These are phyloP conservation scores for Eufriesea mexicana DNA, from an alignment of 1,140 invertebrate genomes.

Conservation along the genomic window DNA sequence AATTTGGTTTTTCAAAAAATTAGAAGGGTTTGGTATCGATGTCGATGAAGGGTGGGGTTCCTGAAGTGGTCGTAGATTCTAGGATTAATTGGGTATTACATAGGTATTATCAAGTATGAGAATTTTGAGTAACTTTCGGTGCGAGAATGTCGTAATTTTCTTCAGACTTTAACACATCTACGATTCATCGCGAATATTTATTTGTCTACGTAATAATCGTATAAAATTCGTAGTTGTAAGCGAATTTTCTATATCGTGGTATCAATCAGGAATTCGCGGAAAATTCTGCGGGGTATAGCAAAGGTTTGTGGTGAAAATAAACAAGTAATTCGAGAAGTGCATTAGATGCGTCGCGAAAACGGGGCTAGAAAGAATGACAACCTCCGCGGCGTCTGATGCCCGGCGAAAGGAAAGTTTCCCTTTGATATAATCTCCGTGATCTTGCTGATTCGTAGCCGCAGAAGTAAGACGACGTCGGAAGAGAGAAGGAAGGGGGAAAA, in stretches of 20 bases:
- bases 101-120: no score
- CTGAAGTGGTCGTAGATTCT: not conserved
- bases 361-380: constrained; percentile 8
- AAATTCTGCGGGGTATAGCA: not conserved
- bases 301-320: no score
- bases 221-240: no score
- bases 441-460: not conserved
- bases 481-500: not conserved
- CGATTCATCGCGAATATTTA: no score
- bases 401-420: not conserved
- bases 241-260: not conserved
- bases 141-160: no score
- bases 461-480: not conserved
- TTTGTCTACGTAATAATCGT: no score
- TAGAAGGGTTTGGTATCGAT: not conserved
- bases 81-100: not conserved
- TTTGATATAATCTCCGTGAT: not conserved
- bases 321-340: not conserved
- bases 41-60: not conserved
- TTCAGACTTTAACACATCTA: no score
- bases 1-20: not conserved
- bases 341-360: constrained; percentile 5
- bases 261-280: not conserved
- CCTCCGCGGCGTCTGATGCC: not conserved
- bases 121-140: no score